Percentiles rank a stretch among this genome's conserved stretches.
Conservation (phyloP, 2,797 vertebrate genomes). For the Parauchenoglanis punctatus region DNA sequence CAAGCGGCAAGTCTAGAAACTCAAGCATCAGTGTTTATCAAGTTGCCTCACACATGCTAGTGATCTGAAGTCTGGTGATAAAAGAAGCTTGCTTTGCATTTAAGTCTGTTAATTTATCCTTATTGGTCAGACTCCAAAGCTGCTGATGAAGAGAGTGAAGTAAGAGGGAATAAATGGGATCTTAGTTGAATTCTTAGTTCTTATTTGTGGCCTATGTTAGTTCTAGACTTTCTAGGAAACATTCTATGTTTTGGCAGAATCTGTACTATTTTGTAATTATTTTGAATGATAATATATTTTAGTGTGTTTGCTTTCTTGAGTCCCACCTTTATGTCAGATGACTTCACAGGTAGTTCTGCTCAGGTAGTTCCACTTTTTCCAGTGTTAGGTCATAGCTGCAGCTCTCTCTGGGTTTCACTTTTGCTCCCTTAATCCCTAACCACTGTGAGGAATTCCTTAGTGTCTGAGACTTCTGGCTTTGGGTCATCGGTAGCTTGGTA, state of each 20-base stretch:
- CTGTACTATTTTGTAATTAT: neutral
- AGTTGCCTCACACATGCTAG: neutral
- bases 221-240: neutral
- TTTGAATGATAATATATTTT: neutral
- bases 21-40: neutral
- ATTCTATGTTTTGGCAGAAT: neutral
- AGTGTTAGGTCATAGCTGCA: conserved; percentile 47
- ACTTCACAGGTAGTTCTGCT: conserved; percentile 44
- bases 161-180: neutral
- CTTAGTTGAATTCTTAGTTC: neutral
- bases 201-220: neutral
- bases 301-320: neutral
- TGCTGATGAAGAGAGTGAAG: neutral
- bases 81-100: neutral
- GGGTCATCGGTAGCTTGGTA: conserved; percentile 70
- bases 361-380: conserved; percentile 57
- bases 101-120: neutral
- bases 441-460: conserved; percentile 75
- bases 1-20: neutral
- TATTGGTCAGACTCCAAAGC: neutral
- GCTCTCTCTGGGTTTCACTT: conserved; percentile 37
- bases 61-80: neutral
- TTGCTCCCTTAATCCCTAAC: conserved; percentile 57
- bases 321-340: neutral
- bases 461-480: conserved; percentile 75